These are phyloP conservation scores for Fulica atra DNA, from an alignment of 2,113 vertebrate species.

Conservation along the genomic window DNA sequence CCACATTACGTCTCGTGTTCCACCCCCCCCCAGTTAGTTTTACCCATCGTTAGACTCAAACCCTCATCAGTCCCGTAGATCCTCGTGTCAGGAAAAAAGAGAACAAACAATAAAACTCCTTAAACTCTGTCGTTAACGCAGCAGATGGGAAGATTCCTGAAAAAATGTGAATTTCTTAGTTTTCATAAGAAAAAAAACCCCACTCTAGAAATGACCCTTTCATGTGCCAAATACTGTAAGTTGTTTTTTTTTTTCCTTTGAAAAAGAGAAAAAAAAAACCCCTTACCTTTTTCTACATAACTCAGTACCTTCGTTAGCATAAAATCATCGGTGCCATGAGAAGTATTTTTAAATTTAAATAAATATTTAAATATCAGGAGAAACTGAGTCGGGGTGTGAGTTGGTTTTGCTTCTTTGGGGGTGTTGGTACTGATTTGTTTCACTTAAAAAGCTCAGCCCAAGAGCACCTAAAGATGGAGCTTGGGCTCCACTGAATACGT, in stretches of 20 bases:
- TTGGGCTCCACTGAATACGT: no score
- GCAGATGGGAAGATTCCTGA: conserved; percentile 63
- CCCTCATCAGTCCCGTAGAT: no score
- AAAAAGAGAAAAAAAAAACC: conserved; percentile 1
- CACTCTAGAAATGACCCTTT: conserved; percentile 73
- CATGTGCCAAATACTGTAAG: conserved; percentile 79
- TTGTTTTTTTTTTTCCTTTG: conserved; percentile 75
- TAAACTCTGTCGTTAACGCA: neutral
- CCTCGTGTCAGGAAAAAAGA: neutral
- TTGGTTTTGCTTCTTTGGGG: neutral
- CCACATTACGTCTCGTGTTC: conserved; percentile 5
- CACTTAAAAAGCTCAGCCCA: no score
- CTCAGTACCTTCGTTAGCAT: conserved; percentile 76
- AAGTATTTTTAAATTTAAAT: conserved; percentile 85
- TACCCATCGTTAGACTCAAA: neutral
- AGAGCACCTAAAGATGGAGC: no score
- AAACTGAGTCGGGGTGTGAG: neutral
- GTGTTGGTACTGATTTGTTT: no score
- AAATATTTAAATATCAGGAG: conserved; percentile 80
- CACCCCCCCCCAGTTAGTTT: conserved; percentile 58
- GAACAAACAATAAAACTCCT: neutral
- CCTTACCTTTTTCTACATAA: conserved; percentile 81
- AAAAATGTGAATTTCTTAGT: conserved; percentile 84
- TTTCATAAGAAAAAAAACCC: conserved; percentile 50
- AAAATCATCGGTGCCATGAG: conserved; percentile 82